Evolutionary conservation across 2,888 invertebrate species (phyloP), one percentile per base, ranked within the genome.

Genomic region (Hyposoter didymator): DNA sequence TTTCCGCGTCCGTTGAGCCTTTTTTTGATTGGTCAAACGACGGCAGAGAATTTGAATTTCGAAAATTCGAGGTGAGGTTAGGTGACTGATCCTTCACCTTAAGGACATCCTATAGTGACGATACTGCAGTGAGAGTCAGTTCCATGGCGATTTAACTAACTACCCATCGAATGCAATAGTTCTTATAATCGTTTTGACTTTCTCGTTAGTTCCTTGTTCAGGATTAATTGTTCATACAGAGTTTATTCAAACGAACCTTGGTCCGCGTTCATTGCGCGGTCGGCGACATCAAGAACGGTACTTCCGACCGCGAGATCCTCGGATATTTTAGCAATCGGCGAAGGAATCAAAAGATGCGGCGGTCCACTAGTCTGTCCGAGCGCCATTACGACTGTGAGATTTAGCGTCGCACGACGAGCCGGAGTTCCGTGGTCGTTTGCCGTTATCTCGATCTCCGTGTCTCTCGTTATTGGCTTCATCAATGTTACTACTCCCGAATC

Each of bases 371-470:
- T 96, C 7, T 96, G 96, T 74, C 97, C 96, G 91, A 96, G 96
- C 91, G 96, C 96, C 32, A 96, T 94, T 45, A 93, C 92, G 69
- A 97, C 94, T 86, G 95, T 96, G 78, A 98, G 93, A 69, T 95
- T 96, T 91, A 97, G 95, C 82, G 96, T 95, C 52, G 96, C 95
- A 88, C 96, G 96, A 1, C 97, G 96, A 52, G 96, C 95, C 0
- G 98, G 97, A 45, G 94, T 94, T 0, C 98, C 99, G 90, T 97
- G 97, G 94, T 99, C 99, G 78, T 96, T 97, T 5, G 98, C 99
- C 0, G 97, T 97, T 67, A 99, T 95, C 92, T 98, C 97, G 72
- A 99, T 94, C 75, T 94, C 93, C 89, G 94, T 94, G 7, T 89
- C 84, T 17, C 89, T 89, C 59, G 96, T 95, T 86, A 96, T 94